A percentile compares a stretch with the other conserved stretches of the same genome.
Evolutionary conservation across 2,113 vertebrate species (phyloP).

Genomic region (Spermophilus dauricus): DNA sequence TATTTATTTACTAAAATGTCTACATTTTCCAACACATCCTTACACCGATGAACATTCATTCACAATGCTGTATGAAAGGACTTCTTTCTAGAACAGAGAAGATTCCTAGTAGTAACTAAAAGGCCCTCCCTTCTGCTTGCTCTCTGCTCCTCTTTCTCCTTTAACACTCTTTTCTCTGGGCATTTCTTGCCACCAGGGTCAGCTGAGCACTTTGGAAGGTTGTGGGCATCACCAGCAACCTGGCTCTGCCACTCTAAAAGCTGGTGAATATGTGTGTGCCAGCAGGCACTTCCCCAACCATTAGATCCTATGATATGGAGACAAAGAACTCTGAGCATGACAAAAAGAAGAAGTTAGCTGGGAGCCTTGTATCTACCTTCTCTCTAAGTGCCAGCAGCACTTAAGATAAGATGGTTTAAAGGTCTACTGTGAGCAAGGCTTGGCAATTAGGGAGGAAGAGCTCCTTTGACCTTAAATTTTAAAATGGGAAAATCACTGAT

Average conservation of each 20-base stretch:
- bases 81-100: conserved; percentile 55
- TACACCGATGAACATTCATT: conserved; percentile 24
- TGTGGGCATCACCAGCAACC: not conserved
- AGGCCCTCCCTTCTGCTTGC: not conserved
- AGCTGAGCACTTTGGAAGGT: not conserved
- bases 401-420: not conserved
- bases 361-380: not conserved
- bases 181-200: not conserved
- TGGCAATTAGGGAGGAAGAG: not conserved
- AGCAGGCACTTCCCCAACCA: not conserved
- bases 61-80: not conserved
- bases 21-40: not conserved
- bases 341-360: not conserved
- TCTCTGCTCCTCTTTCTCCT: not conserved
- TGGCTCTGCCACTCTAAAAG: not conserved
- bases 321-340: conserved; percentile 34
- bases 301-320: not conserved
- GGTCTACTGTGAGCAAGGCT: not conserved
- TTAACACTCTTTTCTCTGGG: not conserved
- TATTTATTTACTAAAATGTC: not conserved
- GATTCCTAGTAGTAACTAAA: not conserved
- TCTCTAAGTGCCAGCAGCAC: not conserved
- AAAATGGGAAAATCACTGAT: no score
- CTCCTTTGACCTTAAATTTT: not conserved
- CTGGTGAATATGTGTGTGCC: not conserved